These are phyloP conservation scores for Pristionchus fissidentatus DNA, from an alignment of 2,888 invertebrate species.

Conservation along the genomic window DNA sequence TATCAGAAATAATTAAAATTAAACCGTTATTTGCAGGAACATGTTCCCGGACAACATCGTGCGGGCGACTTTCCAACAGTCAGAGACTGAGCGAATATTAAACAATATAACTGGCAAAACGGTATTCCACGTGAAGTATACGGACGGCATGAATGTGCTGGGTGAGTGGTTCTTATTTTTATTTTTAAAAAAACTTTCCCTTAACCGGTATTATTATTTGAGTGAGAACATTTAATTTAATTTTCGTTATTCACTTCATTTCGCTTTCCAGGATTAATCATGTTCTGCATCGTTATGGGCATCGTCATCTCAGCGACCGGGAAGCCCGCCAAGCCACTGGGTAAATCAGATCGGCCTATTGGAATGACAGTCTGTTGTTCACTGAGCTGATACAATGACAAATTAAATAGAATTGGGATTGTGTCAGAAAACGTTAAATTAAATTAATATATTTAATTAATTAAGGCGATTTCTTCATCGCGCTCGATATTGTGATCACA, in stretches of 20 bases:
- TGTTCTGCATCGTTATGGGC: slow-evolving; percentile 89
- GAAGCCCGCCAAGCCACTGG: slow-evolving; percentile 84
- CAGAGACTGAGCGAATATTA: background rate
- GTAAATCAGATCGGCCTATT: too few species aligned
- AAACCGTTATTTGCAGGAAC: slow-evolving; percentile 81
- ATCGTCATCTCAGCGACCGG: slow-evolving; percentile 89
- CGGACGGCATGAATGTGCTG: slow-evolving; percentile 82
- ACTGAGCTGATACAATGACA: too few species aligned
- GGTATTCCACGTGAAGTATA: slow-evolving; percentile 70
- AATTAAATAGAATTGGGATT: too few species aligned
- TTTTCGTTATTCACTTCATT: background rate
- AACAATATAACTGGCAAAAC: slow-evolving; percentile 45
- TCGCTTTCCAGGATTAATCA: slow-evolving; percentile 66
- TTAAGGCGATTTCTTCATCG: slow-evolving; percentile 81
- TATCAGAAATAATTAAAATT: too few species aligned
- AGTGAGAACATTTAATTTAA: too few species aligned
- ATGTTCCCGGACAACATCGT: slow-evolving; percentile 91
- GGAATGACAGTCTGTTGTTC: too few species aligned
- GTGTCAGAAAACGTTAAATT: too few species aligned
- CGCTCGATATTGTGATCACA: slow-evolving; percentile 91
- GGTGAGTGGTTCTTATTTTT: too few species aligned
- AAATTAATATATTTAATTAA: too few species aligned
- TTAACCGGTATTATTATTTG: too few species aligned
- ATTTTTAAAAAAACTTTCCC: too few species aligned
- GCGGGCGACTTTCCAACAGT: slow-evolving; percentile 80